Base-by-base conservation (phyloP, 2,888 invertebrate genomes). In the Pseudococcus viburni region DNA sequence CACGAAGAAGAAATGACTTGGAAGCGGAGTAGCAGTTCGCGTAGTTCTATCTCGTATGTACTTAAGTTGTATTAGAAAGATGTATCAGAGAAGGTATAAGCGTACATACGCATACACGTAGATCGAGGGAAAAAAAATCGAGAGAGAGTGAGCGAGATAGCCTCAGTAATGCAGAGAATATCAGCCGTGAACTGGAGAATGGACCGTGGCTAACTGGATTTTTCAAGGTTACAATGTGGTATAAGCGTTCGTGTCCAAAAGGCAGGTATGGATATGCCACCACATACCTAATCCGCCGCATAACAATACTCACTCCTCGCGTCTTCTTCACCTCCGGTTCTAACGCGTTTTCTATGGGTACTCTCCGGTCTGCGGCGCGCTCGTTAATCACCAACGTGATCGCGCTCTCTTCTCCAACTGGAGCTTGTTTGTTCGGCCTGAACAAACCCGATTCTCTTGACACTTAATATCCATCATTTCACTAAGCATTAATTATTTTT, bases 141-240 rank as follows among this genome's bases (percentile, higher is more conserved):
- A 80, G n/a, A 73, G 33, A 39, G 33, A 48, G 26, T 3, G 68
- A 68, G 26, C 33, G 17, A 73, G 33, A 73, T 26, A 73, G 33
- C 26, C 39, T 6, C 5, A 26, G 73, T 33, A 73, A 73, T 15
- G 73, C 73, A 83, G 68, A 84, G 84, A 42, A 83, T 83, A 88
- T 84, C 64, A 88, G 84, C 88, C 88, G 64, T 84, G 84, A 84
- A 84, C 84, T 77, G 88, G 85, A 88, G 84, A 88, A 88, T 88
- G 85, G 88, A 88, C 88, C 88, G 85, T 88, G 88, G 88, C 88
- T 88, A 88, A 88, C 88, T 88, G 88, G 88, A 88, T 88, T 88
- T 84, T 88, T 88, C 88, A 88, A 88, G 88, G 88, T 85, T 88
- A 88, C 88, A 77, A 88, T 88, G 88, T 88, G 88, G 88, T 83